Base-by-base conservation (phyloP, 2,888 invertebrate species). In the Syrista parreyssii region DNA sequence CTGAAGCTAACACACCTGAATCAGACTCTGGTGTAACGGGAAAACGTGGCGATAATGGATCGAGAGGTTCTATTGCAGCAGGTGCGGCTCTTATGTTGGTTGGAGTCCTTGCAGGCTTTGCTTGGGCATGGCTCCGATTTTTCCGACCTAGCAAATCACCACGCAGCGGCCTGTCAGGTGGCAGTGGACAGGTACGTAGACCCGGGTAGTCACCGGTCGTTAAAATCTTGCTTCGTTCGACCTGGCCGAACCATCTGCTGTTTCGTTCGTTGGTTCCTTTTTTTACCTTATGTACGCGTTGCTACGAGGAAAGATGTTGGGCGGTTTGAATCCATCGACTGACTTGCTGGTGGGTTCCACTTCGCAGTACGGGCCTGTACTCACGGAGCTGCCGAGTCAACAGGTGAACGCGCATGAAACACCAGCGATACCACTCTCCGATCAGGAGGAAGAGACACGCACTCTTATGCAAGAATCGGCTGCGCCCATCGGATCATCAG, bases 301-400 rank as follows among this genome's bases (percentile, higher is more conserved):
- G 87, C 88, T 90, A 90, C 87, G 89, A 90, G 87, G 88, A 90
- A 91, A 91, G 91, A 91, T 91, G 91, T 91, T 91, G 91, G 91
- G 91, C 91, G 91, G 91, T 90, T 91, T 91, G 91, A 91, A 91
- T 88, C 91, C 91, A 89, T 91, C 91, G 80, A 91, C 91, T 91
- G 91, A 91, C 91, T 91, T 91, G 91, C 91, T 91, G 91, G 91
- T 91, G 91, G 91, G 91, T 91, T 91, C 91, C 89, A 90, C 91
- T 91, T 91, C 91, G 91, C 91, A 91, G 91, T 91, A 91, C 91
- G 91, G 91, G 88, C 91, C 91, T 77, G 91, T 91, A 90, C 91
- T 91, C 76, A 91, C 91, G 69, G 91, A 91, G 86, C 83, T 91
- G 82, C 91, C 91, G 77, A 90, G 89, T 77, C 90, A 90, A 80